phyloP scores from a whole-genome alignment of 2,797 vertebrate genomes.

The Notolabrus celidotus region DNA sequence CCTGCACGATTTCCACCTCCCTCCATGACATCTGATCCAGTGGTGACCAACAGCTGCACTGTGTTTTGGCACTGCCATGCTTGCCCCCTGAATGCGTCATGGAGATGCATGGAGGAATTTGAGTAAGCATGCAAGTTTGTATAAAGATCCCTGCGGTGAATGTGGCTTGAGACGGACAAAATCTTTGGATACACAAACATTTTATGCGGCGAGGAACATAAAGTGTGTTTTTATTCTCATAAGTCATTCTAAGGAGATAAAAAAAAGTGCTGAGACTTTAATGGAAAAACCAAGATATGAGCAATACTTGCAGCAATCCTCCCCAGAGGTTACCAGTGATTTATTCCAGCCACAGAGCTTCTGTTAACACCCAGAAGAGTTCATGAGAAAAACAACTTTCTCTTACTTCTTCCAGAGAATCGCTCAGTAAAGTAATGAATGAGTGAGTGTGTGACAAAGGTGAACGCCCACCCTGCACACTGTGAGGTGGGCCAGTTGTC shows the following conservation, averaged over 20 bases:
- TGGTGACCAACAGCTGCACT: slow-evolving; percentile 68
- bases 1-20: slow-evolving; percentile 18
- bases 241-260: not conserved
- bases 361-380: slow-evolving; percentile 26
- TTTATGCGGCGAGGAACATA: no score
- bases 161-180: not conserved
- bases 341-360: slow-evolving; percentile 36
- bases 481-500: slow-evolving; percentile 19
- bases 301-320: slow-evolving; percentile 14
- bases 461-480: slow-evolving; percentile 10
- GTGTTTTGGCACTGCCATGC: not conserved
- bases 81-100: not conserved
- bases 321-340: slow-evolving; percentile 31
- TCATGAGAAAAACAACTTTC: slow-evolving; percentile 48
- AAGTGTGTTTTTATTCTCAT: not conserved
- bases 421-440: slow-evolving; percentile 1
- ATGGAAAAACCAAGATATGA: slow-evolving; percentile 32
- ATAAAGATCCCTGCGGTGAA: not conserved
- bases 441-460: not conserved
- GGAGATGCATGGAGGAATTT: not conserved
- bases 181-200: no score
- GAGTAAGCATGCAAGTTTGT: not conserved
- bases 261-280: slow-evolving; percentile 11
- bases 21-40: slow-evolving; percentile 67
- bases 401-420: slow-evolving; percentile 17